Conservation (phyloP, 2,888 invertebrate species). For the Tiliacea aurago region DNA sequence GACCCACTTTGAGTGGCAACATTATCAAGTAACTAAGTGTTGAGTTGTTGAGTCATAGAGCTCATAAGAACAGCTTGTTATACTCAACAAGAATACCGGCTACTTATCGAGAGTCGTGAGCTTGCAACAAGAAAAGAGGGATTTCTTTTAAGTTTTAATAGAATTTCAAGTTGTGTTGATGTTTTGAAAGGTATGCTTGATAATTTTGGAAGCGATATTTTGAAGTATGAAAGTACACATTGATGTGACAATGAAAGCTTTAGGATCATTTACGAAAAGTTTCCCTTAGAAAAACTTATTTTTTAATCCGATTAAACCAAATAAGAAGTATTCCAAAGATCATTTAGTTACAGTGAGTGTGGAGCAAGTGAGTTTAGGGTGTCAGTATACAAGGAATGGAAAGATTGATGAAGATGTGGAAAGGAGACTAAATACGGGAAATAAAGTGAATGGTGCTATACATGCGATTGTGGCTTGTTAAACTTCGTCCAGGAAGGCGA, state of each 20-base stretch:
- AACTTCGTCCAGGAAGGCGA: background rate
- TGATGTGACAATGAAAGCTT: background rate
- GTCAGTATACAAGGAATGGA: too few species aligned
- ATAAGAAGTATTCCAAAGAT: too few species aligned
- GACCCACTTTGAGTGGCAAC: constrained; percentile 33
- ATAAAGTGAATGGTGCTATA: too few species aligned
- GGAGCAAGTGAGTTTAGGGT: too few species aligned
- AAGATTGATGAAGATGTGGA: too few species aligned
- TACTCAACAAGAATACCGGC: constrained; percentile 28
- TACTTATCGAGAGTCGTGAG: constrained; percentile 38
- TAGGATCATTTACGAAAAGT: too few species aligned
- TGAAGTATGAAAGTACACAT: background rate
- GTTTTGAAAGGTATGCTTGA: background rate
- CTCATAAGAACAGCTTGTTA: constrained; percentile 30
- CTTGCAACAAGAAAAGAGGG: background rate
- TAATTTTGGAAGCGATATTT: too few species aligned
- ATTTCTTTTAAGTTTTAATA: background rate
- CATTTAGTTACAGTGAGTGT: too few species aligned
- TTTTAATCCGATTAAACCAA: too few species aligned
- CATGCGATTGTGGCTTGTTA: too few species aligned
- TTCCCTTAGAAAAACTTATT: too few species aligned
- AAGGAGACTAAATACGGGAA: too few species aligned
- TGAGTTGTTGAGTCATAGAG: constrained; percentile 27
- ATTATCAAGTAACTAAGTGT: constrained; percentile 42
- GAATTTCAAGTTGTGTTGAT: constrained; percentile 11